Conservation (phyloP, 2,888 invertebrate genomes). For the Sinelater perroti region DNA sequence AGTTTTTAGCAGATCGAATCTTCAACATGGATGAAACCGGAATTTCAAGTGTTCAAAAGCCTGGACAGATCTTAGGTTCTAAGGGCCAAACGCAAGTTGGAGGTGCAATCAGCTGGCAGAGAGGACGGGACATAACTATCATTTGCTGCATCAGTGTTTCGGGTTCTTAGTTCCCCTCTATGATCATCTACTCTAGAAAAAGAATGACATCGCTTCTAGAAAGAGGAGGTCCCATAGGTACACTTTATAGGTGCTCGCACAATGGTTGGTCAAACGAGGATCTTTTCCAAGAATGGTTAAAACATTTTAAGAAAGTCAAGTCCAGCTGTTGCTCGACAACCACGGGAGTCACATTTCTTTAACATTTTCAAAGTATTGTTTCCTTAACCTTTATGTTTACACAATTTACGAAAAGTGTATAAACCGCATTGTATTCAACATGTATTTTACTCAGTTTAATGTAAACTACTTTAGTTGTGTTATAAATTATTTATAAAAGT, state of each 20-base stretch:
- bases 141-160: not conserved
- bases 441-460: too few relatives aligned
- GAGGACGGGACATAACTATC: not conserved
- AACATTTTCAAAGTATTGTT: too few relatives aligned
- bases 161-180: too few relatives aligned
- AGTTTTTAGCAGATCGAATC: not conserved
- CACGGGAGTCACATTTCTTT: too few relatives aligned
- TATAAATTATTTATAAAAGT: too few relatives aligned
- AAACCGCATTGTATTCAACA: too few relatives aligned
- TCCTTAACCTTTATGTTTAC: too few relatives aligned
- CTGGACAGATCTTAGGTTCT: not conserved
- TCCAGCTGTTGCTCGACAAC: too few relatives aligned
- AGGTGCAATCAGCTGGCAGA: not conserved
- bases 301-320: too few relatives aligned
- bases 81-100: not conserved
- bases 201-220: slow-evolving; percentile 55
- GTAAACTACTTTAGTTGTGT: too few relatives aligned
- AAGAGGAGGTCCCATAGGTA: slow-evolving; percentile 56
- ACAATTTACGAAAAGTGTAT: too few relatives aligned
- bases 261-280: slow-evolving; percentile 47
- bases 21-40: slow-evolving; percentile 8
- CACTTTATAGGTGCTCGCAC: slow-evolving; percentile 48
- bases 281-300: slow-evolving; percentile 43
- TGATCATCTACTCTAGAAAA: too few relatives aligned
- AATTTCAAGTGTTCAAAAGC: not conserved